Percentiles rank a stretch among this genome's conserved stretches.
phyloP scores from a whole-genome alignment of 2,797 vertebrate genomes.

The Schizothorax lantsangensis region DNA sequence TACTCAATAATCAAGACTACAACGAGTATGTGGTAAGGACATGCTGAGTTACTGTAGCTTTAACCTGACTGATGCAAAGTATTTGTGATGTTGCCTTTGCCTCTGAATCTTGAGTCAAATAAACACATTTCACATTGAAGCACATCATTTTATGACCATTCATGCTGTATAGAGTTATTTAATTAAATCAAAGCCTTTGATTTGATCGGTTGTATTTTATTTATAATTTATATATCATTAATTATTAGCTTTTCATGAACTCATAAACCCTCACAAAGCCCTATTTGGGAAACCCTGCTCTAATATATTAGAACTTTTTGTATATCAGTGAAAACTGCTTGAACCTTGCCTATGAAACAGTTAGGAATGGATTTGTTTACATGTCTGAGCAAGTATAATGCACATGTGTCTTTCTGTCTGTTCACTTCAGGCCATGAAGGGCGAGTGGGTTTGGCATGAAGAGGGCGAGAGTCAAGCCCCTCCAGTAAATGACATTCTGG shows the following conservation, averaged over 20 bases:
- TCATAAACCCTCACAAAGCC: too few relatives aligned
- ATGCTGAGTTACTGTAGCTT: neutral
- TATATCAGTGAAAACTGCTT: neutral
- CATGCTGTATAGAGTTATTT: neutral
- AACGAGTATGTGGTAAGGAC: constrained; percentile 83
- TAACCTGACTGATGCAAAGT: neutral
- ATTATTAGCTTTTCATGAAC: too few relatives aligned
- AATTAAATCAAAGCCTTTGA: neutral
- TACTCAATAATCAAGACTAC: constrained; percentile 89
- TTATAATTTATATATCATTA: too few relatives aligned
- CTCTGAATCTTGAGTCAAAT: neutral
- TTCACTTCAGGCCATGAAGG: constrained; percentile 82
- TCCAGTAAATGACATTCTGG: constrained; percentile 79
- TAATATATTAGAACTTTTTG: neutral
- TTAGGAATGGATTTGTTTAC: neutral
- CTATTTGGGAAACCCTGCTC: too few relatives aligned
- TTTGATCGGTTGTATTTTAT: too few relatives aligned
- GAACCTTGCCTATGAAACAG: neutral
- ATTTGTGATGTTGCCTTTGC: neutral
- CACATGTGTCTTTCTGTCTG: constrained; percentile 63
- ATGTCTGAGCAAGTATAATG: constrained; percentile 2
- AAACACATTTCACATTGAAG: neutral
- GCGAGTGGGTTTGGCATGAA: constrained; percentile 85
- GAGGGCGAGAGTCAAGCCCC: constrained; percentile 74
- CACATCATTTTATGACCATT: neutral